Conservation (phyloP, 2,797 vertebrate genomes). For the Crenichthys baileyi region DNA sequence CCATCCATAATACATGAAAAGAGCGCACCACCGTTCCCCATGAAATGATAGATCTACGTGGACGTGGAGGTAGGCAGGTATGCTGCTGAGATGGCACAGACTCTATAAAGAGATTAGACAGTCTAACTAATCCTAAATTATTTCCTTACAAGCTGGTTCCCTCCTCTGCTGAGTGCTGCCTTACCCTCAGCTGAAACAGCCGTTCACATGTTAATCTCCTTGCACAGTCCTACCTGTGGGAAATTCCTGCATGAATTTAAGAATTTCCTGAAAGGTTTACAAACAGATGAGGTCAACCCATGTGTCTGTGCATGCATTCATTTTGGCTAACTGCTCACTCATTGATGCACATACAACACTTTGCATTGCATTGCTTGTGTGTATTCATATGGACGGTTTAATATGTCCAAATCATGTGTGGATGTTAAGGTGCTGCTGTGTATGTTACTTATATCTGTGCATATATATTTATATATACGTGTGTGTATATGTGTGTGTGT, state of each 20-base stretch:
- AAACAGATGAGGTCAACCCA: conserved; percentile 3
- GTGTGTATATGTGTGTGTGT: too few relatives aligned
- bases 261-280: conserved; percentile 1
- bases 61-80: conserved; percentile 66
- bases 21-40: conserved; percentile 36
- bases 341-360: not conserved
- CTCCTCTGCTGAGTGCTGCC: conserved; percentile 80
- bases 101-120: conserved; percentile 93
- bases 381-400: not conserved
- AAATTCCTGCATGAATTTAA: conserved; percentile 32
- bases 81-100: conserved; percentile 91
- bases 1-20: conserved; percentile 48
- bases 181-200: conserved; percentile 84
- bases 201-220: conserved; percentile 84
- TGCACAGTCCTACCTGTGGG: conserved; percentile 51
- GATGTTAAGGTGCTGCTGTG: not conserved
- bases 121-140: conserved; percentile 92
- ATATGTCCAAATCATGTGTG: not conserved
- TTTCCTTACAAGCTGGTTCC: conserved; percentile 84
- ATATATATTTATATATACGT: not conserved
- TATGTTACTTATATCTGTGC: not conserved
- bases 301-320: conserved; percentile 3
- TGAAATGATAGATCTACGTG: conserved; percentile 53
- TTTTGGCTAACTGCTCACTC: not conserved
- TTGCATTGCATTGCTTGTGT: not conserved